Conservation (phyloP, 1,140 invertebrate species). For the Octopus bimaculoides region DNA sequence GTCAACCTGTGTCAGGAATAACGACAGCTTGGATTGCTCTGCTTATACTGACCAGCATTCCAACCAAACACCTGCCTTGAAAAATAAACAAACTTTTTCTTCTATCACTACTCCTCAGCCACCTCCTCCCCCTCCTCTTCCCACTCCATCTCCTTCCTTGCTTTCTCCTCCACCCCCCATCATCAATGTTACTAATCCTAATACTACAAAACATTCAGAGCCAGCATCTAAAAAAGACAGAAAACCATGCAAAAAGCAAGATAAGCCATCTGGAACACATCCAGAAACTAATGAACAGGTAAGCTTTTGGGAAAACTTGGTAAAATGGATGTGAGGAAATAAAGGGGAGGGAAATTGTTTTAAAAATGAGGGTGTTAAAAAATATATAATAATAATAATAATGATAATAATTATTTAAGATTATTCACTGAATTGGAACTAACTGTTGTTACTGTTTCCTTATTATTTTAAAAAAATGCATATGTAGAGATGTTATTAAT, state of each 20-base stretch:
- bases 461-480: too few species aligned
- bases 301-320: constrained; percentile 10
- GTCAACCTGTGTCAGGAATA: background rate
- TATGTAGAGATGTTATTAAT: too few species aligned
- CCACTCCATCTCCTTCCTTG: too few species aligned
- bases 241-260: background rate
- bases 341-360: background rate
- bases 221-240: background rate
- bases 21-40: constrained; percentile 6
- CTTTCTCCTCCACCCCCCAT: too few species aligned
- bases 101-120: too few species aligned
- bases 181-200: too few species aligned
- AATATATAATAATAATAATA: constrained; percentile 3
- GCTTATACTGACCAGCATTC: constrained; percentile 2
- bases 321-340: background rate
- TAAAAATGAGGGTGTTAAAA: background rate
- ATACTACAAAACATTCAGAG: background rate
- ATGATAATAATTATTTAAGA: background rate
- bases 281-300: background rate
- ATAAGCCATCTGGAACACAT: background rate
- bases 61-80: background rate
- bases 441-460: too few species aligned
- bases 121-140: too few species aligned
- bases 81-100: background rate
- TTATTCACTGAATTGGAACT: too few species aligned